Conservation (phyloP, 23 tunicate species). For the Styela clava region DNA sequence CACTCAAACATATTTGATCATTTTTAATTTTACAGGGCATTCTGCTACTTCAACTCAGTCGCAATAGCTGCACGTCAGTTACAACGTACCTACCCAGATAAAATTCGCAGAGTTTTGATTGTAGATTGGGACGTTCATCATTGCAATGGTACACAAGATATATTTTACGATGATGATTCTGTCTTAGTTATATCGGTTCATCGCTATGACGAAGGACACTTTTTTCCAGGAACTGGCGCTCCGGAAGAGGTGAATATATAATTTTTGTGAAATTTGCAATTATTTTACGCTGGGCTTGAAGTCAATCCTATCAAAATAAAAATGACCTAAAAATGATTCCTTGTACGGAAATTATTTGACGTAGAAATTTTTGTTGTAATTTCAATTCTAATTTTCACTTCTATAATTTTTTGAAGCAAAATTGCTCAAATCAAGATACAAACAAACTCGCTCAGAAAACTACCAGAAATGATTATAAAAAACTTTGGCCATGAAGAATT, state of each 20-base stretch:
- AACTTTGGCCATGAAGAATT: too few relatives aligned
- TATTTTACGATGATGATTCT: slow-evolving; percentile 73
- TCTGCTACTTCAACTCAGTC: slow-evolving; percentile 87
- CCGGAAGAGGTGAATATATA: slow-evolving; percentile 58
- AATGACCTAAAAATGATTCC: too few relatives aligned
- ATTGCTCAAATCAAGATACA: too few relatives aligned
- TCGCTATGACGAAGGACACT: slow-evolving; percentile 80
- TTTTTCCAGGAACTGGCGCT: slow-evolving; percentile 90
- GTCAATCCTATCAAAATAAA: too few relatives aligned
- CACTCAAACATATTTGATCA: too few relatives aligned
- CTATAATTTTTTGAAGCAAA: too few relatives aligned
- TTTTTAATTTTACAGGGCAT: slow-evolving; percentile 76
- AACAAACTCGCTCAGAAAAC: too few relatives aligned
- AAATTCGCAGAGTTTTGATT: slow-evolving; percentile 49
- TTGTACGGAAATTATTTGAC: too few relatives aligned
- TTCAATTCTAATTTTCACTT: too few relatives aligned
- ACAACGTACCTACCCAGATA: slow-evolving; percentile 31
- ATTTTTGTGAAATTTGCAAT: too few relatives aligned
- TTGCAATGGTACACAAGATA: slow-evolving; percentile 96
- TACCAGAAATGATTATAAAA: too few relatives aligned
- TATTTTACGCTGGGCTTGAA: not conserved
- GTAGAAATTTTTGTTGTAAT: too few relatives aligned
- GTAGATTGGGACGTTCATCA: slow-evolving; percentile 95
- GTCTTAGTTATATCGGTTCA: slow-evolving; percentile 91
- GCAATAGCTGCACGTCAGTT: slow-evolving; percentile 85